Conservation (phyloP, 2,113 vertebrate species). For the Colius striatus region DNA sequence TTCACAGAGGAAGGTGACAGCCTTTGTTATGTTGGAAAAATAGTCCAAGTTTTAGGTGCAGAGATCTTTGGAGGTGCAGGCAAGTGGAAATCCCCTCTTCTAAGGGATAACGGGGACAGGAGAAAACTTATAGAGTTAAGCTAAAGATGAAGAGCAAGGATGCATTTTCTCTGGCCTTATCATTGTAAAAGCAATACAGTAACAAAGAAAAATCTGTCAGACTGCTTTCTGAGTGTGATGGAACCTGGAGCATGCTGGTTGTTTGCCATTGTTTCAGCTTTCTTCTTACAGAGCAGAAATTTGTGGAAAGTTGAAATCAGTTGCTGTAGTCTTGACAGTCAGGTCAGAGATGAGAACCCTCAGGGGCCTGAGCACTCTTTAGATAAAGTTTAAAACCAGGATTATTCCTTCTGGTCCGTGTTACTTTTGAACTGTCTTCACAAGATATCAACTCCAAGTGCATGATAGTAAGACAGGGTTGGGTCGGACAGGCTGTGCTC, state of each 20-base stretch:
- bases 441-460: not conserved
- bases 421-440: not conserved
- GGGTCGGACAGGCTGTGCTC: not conserved
- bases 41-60: not conserved
- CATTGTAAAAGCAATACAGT: not conserved
- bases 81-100: not conserved
- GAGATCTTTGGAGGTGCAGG: not conserved
- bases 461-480: not conserved
- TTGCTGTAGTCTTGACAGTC: not conserved
- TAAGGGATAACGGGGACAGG: not conserved
- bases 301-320: not conserved
- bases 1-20: not conserved
- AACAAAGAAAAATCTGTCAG: not conserved
- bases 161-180: not conserved
- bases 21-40: not conserved
- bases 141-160: not conserved
- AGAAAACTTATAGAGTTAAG: not conserved
- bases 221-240: not conserved
- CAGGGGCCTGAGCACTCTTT: not conserved
- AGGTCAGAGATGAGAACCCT: not conserved
- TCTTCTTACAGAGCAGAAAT: not conserved
- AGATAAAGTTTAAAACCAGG: not conserved
- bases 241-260: not conserved
- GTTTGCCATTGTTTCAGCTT: not conserved
- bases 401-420: not conserved